Conservation (phyloP, 2,888 invertebrate species). For the Andrena dorsata region DNA sequence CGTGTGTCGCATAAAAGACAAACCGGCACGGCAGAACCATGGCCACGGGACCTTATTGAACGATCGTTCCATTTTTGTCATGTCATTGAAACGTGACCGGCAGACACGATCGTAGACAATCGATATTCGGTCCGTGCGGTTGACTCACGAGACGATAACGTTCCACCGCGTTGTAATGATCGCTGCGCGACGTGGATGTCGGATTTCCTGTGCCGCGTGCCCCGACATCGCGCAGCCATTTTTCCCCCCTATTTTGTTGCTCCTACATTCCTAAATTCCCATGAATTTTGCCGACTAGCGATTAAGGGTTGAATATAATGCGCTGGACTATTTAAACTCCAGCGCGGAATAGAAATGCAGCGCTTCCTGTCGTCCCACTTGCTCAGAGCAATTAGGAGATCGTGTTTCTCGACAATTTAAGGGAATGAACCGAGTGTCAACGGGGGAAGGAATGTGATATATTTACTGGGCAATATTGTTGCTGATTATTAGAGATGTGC, state of each 20-base stretch:
- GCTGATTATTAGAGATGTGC: too few species aligned
- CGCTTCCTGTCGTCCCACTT: conserved; percentile 4
- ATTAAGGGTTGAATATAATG: too few species aligned
- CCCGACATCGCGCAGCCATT: too few species aligned
- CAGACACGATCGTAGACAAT: conserved; percentile 53
- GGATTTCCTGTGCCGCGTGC: conserved; percentile 19
- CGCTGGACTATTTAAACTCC: background rate
- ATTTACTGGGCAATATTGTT: too few species aligned
- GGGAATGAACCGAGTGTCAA: background rate
- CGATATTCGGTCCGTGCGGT: conserved; percentile 54
- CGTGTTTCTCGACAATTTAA: conserved; percentile 16
- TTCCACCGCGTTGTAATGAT: conserved; percentile 30
- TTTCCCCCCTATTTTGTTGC: too few species aligned
- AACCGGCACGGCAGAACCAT: conserved; percentile 17
- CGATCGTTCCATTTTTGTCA: conserved; percentile 56
- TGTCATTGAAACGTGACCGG: conserved; percentile 63
- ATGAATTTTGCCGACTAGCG: too few species aligned
- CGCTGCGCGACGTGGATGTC: conserved; percentile 30
- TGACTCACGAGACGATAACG: conserved; percentile 39
- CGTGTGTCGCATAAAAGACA: conserved; percentile 24
- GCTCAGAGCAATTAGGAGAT: background rate
- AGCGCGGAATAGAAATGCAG: background rate
- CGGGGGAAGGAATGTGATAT: background rate
- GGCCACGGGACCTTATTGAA: conserved; percentile 42
- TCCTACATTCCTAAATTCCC: too few species aligned